These are phyloP conservation scores for Galeopsomyia nigrocyanea DNA, from an alignment of 2,888 invertebrate species.

Conservation along the genomic window DNA sequence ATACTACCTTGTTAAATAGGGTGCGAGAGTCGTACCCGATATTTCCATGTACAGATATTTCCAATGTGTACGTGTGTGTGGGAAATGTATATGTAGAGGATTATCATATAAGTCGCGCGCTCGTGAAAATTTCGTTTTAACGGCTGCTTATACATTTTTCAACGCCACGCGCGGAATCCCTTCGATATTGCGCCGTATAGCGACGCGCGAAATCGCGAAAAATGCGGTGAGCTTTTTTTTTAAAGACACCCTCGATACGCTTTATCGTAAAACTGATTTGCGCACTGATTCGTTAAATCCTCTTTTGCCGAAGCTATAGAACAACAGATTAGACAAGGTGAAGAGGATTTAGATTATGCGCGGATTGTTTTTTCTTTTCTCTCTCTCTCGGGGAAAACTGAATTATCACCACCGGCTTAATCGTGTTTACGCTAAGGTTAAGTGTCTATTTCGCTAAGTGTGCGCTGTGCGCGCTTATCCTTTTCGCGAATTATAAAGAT, in stretches of 20 bases:
- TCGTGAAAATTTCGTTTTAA: slow-evolving; percentile 30
- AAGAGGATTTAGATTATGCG: slow-evolving; percentile 27
- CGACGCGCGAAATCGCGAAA: neutral
- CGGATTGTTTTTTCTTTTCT: too few relatives aligned
- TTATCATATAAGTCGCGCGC: slow-evolving; percentile 3
- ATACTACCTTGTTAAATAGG: slow-evolving; percentile 43
- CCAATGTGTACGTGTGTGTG: neutral
- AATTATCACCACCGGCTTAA: neutral
- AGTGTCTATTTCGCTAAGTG: too few relatives aligned
- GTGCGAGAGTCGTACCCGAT: slow-evolving; percentile 21
- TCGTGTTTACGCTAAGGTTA: too few relatives aligned
- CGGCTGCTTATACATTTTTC: slow-evolving; percentile 20
- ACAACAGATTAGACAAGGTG: slow-evolving; percentile 32
- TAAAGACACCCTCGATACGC: neutral
- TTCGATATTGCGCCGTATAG: neutral
- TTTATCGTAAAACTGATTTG: slow-evolving; percentile 33
- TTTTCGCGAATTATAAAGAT: too few relatives aligned
- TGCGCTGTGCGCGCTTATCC: too few relatives aligned
- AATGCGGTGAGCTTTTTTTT: slow-evolving; percentile 9
- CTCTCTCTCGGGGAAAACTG: neutral
- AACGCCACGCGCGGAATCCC: neutral
- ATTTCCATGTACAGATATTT: neutral
- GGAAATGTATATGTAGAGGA: neutral
- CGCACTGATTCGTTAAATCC: slow-evolving; percentile 33
- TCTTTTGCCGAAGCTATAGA: neutral